phyloP scores from a whole-genome alignment of 2,888 invertebrate genomes.

The Pristionchus arcanus region DNA sequence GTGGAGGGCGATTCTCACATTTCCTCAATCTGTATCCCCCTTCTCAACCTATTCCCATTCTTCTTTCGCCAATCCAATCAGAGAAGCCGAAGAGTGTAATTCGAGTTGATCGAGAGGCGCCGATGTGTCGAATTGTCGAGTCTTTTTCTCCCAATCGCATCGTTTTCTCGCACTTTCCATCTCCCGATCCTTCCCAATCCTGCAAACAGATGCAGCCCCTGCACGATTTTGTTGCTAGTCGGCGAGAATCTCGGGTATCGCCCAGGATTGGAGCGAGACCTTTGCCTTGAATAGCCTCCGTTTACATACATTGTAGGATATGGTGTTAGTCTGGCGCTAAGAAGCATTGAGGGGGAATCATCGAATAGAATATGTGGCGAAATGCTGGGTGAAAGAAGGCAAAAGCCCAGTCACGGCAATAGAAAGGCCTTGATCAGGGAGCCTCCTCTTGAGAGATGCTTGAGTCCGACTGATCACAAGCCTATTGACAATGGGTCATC shows the following conservation, averaged over 20 bases:
- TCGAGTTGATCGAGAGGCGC: conserved; percentile 43
- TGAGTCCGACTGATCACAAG: background rate
- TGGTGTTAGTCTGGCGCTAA: no score
- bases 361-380: no score
- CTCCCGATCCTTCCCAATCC: background rate
- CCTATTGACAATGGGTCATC: conserved; percentile 39
- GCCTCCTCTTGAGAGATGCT: background rate
- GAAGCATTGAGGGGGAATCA: no score
- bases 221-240: background rate
- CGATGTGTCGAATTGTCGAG: conserved; percentile 33
- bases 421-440: background rate
- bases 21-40: conserved; percentile 20
- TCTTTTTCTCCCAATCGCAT: conserved; percentile 10
- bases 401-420: background rate
- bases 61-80: conserved; percentile 24
- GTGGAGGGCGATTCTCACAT: conserved; percentile 37
- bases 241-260: conserved; percentile 15
- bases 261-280: background rate
- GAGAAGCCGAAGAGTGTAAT: conserved; percentile 27
- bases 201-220: conserved; percentile 46
- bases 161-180: conserved; percentile 32
- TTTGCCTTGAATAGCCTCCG: background rate
- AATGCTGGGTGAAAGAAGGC: no score
- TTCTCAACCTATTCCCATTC: background rate
- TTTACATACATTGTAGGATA: background rate